phyloP scores from a whole-genome alignment of 2,888 invertebrate genomes.

The Callyntrura guangdongensis region DNA sequence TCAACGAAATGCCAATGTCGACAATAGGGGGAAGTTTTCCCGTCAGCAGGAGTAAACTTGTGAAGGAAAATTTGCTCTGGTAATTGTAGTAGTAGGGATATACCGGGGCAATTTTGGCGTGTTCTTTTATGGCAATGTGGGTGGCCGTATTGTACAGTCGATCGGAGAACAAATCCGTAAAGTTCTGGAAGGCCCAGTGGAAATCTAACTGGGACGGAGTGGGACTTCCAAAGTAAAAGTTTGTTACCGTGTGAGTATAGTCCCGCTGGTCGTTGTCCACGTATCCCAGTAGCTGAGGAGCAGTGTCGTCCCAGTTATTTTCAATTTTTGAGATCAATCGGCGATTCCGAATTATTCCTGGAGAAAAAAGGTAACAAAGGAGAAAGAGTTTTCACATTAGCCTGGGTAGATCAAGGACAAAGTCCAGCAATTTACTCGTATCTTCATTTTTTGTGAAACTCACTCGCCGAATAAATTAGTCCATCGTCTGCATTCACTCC shows the following conservation, averaged over 20 bases:
- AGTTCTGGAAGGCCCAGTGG: conserved; percentile 75
- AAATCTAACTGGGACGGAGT: conserved; percentile 70
- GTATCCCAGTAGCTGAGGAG: conserved; percentile 78
- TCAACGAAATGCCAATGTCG: conserved; percentile 71
- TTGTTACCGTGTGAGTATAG: conserved; percentile 57
- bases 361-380: neutral
- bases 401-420: too few species aligned
- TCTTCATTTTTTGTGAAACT: too few species aligned
- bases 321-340: conserved; percentile 76
- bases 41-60: conserved; percentile 70
- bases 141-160: conserved; percentile 80
- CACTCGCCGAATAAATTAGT: conserved; percentile 80
- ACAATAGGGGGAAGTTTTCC: conserved; percentile 75
- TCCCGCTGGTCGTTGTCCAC: conserved; percentile 63
- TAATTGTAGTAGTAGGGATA: conserved; percentile 81
- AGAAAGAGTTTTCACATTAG: too few species aligned
- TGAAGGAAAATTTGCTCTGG: conserved; percentile 75
- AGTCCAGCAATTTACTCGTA: too few species aligned
- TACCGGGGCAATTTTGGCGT: conserved; percentile 74
- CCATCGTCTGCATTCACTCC: conserved; percentile 83
- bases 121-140: conserved; percentile 76
- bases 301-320: conserved; percentile 75
- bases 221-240: conserved; percentile 77
- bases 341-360: conserved; percentile 78
- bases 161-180: conserved; percentile 81